Evolutionary conservation across 2,113 vertebrate genomes (phyloP).

Genomic region (Emydocephalus ijimae): DNA sequence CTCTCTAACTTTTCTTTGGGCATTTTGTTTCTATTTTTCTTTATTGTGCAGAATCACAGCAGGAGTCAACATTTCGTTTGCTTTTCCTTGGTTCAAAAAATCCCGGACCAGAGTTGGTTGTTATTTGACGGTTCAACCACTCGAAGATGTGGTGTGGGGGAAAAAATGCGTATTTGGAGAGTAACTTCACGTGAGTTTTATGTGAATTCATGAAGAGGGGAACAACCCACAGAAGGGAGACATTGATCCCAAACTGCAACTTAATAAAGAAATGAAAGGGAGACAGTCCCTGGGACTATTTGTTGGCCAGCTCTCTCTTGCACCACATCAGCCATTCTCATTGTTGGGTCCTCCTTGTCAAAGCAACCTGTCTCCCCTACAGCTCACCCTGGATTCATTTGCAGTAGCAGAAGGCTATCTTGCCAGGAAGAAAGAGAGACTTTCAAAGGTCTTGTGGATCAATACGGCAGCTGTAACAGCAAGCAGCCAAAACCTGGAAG

Average conservation of each 20-base stretch:
- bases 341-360: conserved; percentile 57
- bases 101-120: neutral
- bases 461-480: conserved; percentile 50
- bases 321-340: conserved; percentile 38
- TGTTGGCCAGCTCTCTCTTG: conserved; percentile 58
- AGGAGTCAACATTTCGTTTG: neutral
- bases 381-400: conserved; percentile 43
- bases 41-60: neutral
- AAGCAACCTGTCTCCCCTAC: conserved; percentile 47
- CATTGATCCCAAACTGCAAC: conserved; percentile 52
- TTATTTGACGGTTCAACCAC: neutral
- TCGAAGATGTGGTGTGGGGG: neutral
- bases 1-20: neutral
- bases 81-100: neutral
- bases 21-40: neutral
- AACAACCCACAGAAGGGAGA: conserved; percentile 19
- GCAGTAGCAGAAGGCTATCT: conserved; percentile 26
- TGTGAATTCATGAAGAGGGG: conserved; percentile 20
- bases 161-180: neutral
- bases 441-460: conserved; percentile 53
- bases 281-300: conserved; percentile 48
- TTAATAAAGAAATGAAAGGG: conserved; percentile 46
- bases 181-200: neutral
- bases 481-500: neutral
- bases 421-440: conserved; percentile 38